phyloP scores from a whole-genome alignment of 2,113 vertebrate genomes.

The Prochilodus magdalenae region DNA sequence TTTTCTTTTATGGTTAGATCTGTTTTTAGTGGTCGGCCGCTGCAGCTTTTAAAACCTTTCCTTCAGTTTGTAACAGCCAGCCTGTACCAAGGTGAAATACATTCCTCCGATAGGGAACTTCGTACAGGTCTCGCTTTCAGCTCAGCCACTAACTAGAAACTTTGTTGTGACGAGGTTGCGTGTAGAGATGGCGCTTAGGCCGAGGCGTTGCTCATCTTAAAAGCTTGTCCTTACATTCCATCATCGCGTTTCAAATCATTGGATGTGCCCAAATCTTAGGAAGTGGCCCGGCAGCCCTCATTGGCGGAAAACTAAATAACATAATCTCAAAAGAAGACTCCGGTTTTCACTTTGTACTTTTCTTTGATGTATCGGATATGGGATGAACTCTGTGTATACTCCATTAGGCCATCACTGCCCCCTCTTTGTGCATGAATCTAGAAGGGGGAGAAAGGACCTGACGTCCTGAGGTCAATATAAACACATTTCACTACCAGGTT shows the following conservation, averaged over 20 bases:
- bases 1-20: conserved; percentile 60
- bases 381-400: neutral
- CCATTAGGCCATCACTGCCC: conserved; percentile 15
- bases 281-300: conserved; percentile 38
- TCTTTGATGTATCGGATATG: conserved; percentile 26
- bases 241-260: conserved; percentile 63
- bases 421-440: conserved; percentile 40
- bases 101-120: conserved; percentile 88
- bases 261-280: conserved; percentile 16
- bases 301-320: too few relatives aligned
- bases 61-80: conserved; percentile 52
- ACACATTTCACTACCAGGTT: conserved; percentile 84
- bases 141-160: conserved; percentile 74
- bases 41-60: conserved; percentile 67
- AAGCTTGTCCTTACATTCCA: conserved; percentile 81
- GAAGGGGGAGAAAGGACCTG: conserved; percentile 55
- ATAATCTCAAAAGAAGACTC: conserved; percentile 18
- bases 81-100: conserved; percentile 81
- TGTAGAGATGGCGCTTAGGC: conserved; percentile 67
- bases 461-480: conserved; percentile 64
- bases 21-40: conserved; percentile 71
- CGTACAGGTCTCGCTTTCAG: conserved; percentile 76
- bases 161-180: conserved; percentile 67
- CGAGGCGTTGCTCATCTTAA: conserved; percentile 69
- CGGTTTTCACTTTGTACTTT: conserved; percentile 29